Base-by-base conservation (phyloP, 2,797 vertebrate species). In the Neoniphon sammara region DNA sequence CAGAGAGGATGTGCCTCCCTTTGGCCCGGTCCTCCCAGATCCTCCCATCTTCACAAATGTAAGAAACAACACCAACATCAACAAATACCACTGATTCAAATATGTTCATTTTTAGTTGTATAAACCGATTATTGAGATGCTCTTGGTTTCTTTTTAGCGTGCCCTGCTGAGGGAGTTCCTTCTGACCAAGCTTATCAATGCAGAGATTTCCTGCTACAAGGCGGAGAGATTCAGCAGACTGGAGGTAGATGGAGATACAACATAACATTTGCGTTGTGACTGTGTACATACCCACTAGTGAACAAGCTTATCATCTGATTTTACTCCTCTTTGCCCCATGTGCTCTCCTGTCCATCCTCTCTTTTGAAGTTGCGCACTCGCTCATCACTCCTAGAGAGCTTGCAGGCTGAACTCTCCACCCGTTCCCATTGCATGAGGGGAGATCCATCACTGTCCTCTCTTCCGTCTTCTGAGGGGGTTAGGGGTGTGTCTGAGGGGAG, bases 191-290 rank as follows among this genome's bases (percentile, higher is more conserved):
- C 92, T 95, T 68, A 94, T 95, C 90, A 95, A 95, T 17, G 94
- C 93, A 54, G 94, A 95, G 89, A 93, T 95, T 81, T 94, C 94
- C 70, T 94, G 94, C 78, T 95, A 94, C 63, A 94, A 91, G 72
- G 93, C 93, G 1, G 90, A 94, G 61, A 86, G 86, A 39, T 95
- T 95, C 90, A 94, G 89, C 82, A 86, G 78, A 74, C 80, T 94
- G 49, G 91, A 93, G 92, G 93, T 93, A 82, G 27, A 53, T 17
- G n/a, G 10, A 17, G 8, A 15, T 15, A 53, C 7, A 5, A 60
- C 36, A 39, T 11, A 58, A 18, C 11, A 14, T 20, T 0, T 31
- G 3, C 7, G 30, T 20, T 17, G 15, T 34, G 27, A 9, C 27
- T 47, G 2, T 2, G 44, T 27, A 54, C 5, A 50, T 47, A 3